Evolutionary conservation across 2,113 vertebrate species (phyloP), one percentile per base, ranked within the genome.

Genomic region (Rhinogobius similis): DNA sequence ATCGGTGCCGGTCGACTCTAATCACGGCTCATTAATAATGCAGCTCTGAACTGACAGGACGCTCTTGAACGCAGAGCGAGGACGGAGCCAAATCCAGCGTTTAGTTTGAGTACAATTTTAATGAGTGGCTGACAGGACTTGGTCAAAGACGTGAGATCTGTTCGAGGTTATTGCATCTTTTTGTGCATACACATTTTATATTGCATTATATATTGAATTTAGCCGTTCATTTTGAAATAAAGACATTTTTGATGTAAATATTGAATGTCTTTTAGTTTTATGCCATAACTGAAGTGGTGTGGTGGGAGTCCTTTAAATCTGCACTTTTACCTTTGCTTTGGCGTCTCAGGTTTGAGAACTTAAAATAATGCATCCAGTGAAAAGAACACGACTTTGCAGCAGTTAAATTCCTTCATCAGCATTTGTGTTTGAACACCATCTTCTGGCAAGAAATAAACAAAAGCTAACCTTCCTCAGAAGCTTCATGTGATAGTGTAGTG

Each of bases 21-120:
- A 91, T 92, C 91, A 90, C 84, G 87, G 88, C 83, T 87, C 87
- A 93, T 93, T 86, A 89, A 93, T 93, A 91, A 94, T 93, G 86
- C 71, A 90, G 85, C 76, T 73, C 53, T 67, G 71, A 87, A 88
- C 90, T 92, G 92, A 91, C 90, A 90, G 89, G 91, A 92, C 90
- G 89, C 88, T 86, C 82, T 80, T 76, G 44, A 75, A 87, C 73
- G 85, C 82, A 76, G 85, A 82, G 80, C 36, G 80, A 86, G 82
- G 83, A 85, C 76, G 80, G 87, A 87, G 86, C 81, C 82, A 92
- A 93, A 90, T 86, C 87, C 72, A 77, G 73, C 91, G 85, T 93
- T 93, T 92, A 94, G 82, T 73, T 82, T 68, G 86, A 73, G 90
- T 92, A 88, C 90, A 92, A 91, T 87, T 91, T 90, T 87, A 93